Conservation (phyloP, 2,888 invertebrate genomes). For the Drosophila pseudotakahashii region DNA sequence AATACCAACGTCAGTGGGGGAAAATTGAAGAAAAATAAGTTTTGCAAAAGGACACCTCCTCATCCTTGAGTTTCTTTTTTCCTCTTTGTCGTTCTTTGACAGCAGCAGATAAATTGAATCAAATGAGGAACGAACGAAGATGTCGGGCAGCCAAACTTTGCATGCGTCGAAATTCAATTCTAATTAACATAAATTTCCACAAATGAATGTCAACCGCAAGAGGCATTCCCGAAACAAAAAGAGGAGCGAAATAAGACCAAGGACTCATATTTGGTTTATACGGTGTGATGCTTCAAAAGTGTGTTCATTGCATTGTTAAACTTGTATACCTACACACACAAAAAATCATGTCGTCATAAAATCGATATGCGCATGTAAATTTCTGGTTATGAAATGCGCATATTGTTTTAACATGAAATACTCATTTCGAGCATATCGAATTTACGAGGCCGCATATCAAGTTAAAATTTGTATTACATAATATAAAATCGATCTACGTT, state of each 20-base stretch:
- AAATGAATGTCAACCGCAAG: slow-evolving; percentile 79
- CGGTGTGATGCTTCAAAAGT: no score
- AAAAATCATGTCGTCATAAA: no score
- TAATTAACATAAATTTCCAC: slow-evolving; percentile 80
- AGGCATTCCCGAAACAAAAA: slow-evolving; percentile 24
- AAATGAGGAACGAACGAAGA: slow-evolving; percentile 60
- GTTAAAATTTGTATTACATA: no score
- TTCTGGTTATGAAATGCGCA: no score
- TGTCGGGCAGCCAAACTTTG: slow-evolving; percentile 56
- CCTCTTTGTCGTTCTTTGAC: slow-evolving; percentile 47
- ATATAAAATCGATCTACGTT: no score
- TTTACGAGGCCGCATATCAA: no score
- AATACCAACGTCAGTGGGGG: slow-evolving; percentile 26
- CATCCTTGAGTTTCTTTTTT: slow-evolving; percentile 17
- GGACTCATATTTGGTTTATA: slow-evolving; percentile 3
- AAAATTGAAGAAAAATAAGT: slow-evolving; percentile 34
- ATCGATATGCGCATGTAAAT: no score
- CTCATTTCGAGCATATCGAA: no score
- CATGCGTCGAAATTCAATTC: slow-evolving; percentile 77
- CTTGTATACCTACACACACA: no score
- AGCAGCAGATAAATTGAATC: slow-evolving; percentile 73
- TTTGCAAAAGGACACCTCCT: slow-evolving; percentile 31
- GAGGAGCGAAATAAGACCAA: slow-evolving; percentile 24
- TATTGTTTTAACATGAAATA: no score
- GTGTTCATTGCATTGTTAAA: no score